Conservation (phyloP, 2,113 vertebrate genomes). For the Ophiodon elongatus region DNA sequence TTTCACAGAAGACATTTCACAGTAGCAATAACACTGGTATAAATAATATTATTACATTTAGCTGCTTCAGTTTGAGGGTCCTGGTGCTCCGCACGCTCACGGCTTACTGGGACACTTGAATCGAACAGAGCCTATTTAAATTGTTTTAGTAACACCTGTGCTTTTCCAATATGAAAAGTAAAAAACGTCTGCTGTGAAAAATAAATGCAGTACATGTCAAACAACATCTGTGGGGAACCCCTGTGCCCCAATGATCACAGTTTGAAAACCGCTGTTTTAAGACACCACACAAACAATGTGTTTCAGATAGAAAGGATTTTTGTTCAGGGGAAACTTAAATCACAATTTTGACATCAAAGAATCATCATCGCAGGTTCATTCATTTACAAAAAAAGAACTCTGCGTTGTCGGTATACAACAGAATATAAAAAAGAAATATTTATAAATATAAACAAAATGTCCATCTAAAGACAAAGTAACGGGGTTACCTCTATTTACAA, state of each 20-base stretch:
- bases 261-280: neutral
- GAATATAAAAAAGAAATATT: conserved; percentile 45
- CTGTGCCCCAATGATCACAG: neutral
- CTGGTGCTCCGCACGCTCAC: too few species aligned
- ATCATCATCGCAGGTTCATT: conserved; percentile 25
- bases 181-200: neutral
- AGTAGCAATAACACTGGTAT: neutral
- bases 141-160: neutral
- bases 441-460: conserved; percentile 77
- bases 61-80: neutral
- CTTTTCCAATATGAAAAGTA: neutral
- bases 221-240: neutral
- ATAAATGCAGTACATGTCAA: neutral
- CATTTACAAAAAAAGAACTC: conserved; percentile 42
- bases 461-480: conserved; percentile 43
- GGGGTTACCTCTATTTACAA: conserved; percentile 57
- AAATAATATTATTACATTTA: neutral
- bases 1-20: too few species aligned
- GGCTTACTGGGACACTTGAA: neutral
- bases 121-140: neutral
- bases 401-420: neutral
- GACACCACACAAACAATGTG: conserved; percentile 5
- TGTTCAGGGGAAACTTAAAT: conserved; percentile 7
- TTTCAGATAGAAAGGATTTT: neutral
- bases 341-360: conserved; percentile 18